Conservation (phyloP, 1,140 invertebrate species). For the Ganaspis sp. region DNA sequence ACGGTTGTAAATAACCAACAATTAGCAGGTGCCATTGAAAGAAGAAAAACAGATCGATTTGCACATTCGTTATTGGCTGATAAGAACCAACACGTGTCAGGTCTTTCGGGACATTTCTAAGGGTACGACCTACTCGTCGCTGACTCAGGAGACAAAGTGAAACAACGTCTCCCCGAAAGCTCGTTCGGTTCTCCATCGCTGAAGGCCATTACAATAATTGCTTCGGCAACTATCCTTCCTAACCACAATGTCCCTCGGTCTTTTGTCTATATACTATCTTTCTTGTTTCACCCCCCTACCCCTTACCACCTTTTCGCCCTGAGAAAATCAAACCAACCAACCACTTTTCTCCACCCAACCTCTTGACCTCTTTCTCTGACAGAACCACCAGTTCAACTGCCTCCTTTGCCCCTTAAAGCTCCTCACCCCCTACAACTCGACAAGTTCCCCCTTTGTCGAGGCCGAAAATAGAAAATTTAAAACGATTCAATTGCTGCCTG, state of each 20-base stretch:
- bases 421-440: not conserved
- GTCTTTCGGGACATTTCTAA: constrained; percentile 45
- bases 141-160: constrained; percentile 41
- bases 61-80: constrained; percentile 48
- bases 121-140: constrained; percentile 40
- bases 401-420: not conserved
- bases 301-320: not conserved
- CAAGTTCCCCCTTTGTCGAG: not conserved
- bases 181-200: constrained; percentile 39
- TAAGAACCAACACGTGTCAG: constrained; percentile 50
- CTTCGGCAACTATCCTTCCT: constrained; percentile 44
- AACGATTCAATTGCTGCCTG: constrained; percentile 3
- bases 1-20: not conserved
- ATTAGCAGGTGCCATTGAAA: constrained; percentile 21
- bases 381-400: not conserved
- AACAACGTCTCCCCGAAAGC: constrained; percentile 45
- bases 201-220: constrained; percentile 65
- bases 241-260: constrained; percentile 28
- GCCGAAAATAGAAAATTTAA: constrained; percentile 26
- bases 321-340: constrained; percentile 37
- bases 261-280: constrained; percentile 23
- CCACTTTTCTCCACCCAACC: constrained; percentile 16
- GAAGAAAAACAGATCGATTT: constrained; percentile 50
- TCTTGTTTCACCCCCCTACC: not conserved
- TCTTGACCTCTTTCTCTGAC: constrained; percentile 32